phyloP scores from a whole-genome alignment of 2,888 invertebrate genomes.

The Blomia tropicalis region DNA sequence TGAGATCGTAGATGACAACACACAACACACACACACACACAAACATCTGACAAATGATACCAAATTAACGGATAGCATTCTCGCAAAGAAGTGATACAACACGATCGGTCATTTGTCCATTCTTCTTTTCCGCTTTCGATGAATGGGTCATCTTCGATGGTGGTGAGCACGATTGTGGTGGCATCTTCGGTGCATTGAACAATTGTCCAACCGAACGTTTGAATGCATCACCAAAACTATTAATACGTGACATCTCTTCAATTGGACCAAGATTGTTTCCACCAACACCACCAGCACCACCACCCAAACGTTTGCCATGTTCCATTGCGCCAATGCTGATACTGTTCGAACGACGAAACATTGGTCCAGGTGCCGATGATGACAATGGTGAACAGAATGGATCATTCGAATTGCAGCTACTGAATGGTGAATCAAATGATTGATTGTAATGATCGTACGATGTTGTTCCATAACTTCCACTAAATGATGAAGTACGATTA shows the following conservation, averaged over 20 bases:
- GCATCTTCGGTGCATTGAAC: constrained; percentile 11
- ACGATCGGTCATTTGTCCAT: constrained; percentile 4
- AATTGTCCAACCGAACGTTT: constrained; percentile 1
- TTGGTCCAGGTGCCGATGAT: not conserved
- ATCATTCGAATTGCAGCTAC: not conserved
- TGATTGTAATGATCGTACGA: not conserved
- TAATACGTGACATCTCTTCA: not conserved
- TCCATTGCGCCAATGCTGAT: not conserved
- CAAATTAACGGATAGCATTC: constrained; percentile 5
- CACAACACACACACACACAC: too few species aligned
- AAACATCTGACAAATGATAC: not conserved
- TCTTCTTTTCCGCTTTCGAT: not conserved
- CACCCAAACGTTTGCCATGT: not conserved
- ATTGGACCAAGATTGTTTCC: not conserved
- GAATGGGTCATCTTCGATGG: not conserved
- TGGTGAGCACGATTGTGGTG: not conserved
- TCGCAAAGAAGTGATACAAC: constrained; percentile 11
- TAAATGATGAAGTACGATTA: not conserved
- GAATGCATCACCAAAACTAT: not conserved
- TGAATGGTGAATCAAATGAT: not conserved
- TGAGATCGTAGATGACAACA: too few species aligned
- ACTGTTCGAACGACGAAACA: constrained; percentile 6
- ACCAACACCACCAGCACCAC: not conserved
- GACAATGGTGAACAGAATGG: constrained; percentile 1
- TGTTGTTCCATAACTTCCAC: not conserved